A percentile compares a stretch with the other conserved stretches of the same genome.
Conservation (phyloP, 2,113 vertebrate species). For the Taxidea taxus region DNA sequence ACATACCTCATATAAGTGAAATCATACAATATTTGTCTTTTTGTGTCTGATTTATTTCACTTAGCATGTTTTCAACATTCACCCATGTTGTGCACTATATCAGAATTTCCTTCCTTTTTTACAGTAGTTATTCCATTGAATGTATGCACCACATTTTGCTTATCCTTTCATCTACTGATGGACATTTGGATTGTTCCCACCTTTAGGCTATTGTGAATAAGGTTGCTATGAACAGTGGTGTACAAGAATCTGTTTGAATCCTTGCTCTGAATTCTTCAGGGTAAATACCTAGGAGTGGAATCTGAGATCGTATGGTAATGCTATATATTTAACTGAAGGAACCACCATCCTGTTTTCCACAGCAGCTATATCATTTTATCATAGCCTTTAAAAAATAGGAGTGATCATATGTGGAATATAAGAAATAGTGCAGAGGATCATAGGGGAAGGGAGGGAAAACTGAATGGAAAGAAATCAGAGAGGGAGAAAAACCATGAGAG, state of each 20-base stretch:
- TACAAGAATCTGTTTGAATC: not conserved
- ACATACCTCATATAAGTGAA: not conserved
- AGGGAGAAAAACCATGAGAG: no score
- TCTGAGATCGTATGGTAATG: not conserved
- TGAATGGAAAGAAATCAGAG: no score
- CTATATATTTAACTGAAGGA: not conserved
- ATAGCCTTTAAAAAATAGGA: not conserved
- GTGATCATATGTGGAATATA: not conserved
- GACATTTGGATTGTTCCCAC: not conserved
- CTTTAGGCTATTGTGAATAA: not conserved
- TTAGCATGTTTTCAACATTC: not conserved
- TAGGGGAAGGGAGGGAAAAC: no score
- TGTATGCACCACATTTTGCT: not conserved
- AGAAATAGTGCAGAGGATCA: not conserved
- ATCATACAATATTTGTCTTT: not conserved
- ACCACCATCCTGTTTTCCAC: not conserved
- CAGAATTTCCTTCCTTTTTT: not conserved
- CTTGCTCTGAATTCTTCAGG: not conserved
- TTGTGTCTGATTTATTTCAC: not conserved
- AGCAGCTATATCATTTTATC: not conserved
- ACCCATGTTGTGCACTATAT: not conserved
- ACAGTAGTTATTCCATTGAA: not conserved
- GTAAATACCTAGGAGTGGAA: not conserved
- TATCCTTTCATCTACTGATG: not conserved
- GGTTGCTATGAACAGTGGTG: not conserved